Evolutionary conservation across 2,888 invertebrate genomes (phyloP), one percentile per base, ranked within the genome.

Genomic region (Erebia epiphron): DNA sequence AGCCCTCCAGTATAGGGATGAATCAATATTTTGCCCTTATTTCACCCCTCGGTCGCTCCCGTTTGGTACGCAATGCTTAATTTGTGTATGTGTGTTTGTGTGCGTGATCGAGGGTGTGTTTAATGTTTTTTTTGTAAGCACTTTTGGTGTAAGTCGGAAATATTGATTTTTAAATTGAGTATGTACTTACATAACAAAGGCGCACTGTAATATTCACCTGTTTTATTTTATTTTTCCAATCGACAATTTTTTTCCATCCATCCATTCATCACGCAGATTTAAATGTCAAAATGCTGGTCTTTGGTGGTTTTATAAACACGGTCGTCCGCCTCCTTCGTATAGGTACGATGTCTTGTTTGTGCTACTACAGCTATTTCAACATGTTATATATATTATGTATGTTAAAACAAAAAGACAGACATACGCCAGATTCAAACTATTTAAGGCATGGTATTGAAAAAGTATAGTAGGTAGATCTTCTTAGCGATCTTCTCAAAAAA

Each of bases 1-100:
- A 63, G 70, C 73, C 76, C 74, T 75, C 74, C 68, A 74, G 71
- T 75, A 75, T 72, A 72, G 77, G 78, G 78, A 79, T 75, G 82
- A 87, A 90, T 90, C 90, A 86, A 90, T 90, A 90, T 84, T 86
- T 82, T 82, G 80, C 83, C 85, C 86, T 83, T 77, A 73, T 75
- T 74, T 70, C 74, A 78, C 76, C 79, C 76, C 79, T 69, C 73
- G 56, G 68, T 77, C 79, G 76, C 83, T 80, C 80, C 82, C 76
- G 79, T 78, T 78, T 46, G 43, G 43, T 74, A 78, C 75, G 72
- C 74, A 76, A 76, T 75, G 73, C 76, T 77, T 77, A 78, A 77
- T 79, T 76, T 80, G 79, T 78, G 76, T 76, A 75, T 79, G 73
- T 75, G 76, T 77, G 76, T 78, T 71, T 65, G 64, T 78, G 76